Evolutionary conservation across 2,797 vertebrate species (phyloP).

Genomic region (Megalops cyprinoides): DNA sequence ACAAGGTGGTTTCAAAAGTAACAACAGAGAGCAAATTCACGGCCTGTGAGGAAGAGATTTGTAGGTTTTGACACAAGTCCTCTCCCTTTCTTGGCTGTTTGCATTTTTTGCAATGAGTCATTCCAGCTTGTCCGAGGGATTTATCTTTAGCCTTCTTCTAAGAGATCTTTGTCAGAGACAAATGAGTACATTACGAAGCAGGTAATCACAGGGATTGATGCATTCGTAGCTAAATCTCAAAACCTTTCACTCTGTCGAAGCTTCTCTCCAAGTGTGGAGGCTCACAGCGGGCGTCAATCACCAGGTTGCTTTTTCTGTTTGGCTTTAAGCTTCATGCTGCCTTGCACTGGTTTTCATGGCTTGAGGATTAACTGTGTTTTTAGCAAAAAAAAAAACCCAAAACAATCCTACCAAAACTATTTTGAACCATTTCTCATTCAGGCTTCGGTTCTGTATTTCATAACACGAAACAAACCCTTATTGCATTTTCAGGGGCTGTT

Average conservation of each 20-base stretch:
- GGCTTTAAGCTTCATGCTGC: neutral
- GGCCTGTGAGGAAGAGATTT: neutral
- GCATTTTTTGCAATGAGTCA: conserved; percentile 7
- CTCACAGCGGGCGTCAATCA: too few relatives aligned
- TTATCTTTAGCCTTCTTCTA: neutral
- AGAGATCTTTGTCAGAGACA: conserved; percentile 3
- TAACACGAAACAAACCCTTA: neutral
- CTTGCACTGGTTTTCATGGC: too few relatives aligned
- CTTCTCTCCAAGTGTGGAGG: neutral
- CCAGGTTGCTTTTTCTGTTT: neutral
- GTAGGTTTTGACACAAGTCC: neutral
- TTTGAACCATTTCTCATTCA: neutral
- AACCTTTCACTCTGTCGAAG: neutral
- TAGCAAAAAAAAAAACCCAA: too few relatives aligned
- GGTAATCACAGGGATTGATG: neutral
- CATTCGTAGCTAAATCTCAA: neutral
- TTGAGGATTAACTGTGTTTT: too few relatives aligned
- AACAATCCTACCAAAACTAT: neutral
- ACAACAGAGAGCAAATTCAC: neutral
- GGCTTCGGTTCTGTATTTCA: neutral
- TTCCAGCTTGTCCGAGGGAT: neutral
- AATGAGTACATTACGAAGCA: neutral
- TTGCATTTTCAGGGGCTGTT: neutral
- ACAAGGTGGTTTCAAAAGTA: neutral
- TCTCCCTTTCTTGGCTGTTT: neutral